Conservation (phyloP, 2,888 invertebrate genomes). For the Lottia scabra region DNA sequence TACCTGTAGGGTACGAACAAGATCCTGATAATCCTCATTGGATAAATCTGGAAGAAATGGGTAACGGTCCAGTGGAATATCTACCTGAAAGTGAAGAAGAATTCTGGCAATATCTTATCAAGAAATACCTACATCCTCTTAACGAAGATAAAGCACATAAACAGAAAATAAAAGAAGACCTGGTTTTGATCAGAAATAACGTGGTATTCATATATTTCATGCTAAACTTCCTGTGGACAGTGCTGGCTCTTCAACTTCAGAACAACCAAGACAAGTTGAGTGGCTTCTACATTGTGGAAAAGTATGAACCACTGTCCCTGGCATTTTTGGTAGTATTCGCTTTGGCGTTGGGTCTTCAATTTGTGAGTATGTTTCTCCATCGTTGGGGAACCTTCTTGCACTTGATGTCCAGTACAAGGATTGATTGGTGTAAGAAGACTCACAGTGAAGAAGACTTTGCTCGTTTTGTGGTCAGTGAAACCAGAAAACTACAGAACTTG, state of each 20-base stretch:
- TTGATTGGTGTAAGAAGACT: slow-evolving; percentile 57
- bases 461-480: slow-evolving; percentile 56
- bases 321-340: slow-evolving; percentile 58
- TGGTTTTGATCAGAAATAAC: slow-evolving; percentile 53
- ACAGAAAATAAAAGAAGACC: slow-evolving; percentile 52
- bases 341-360: slow-evolving; percentile 52
- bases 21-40: slow-evolving; percentile 90
- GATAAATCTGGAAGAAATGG: slow-evolving; percentile 90
- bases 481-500: slow-evolving; percentile 51
- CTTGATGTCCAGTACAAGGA: slow-evolving; percentile 58
- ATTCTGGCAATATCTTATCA: slow-evolving; percentile 95
- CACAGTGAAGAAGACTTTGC: slow-evolving; percentile 60
- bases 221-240: slow-evolving; percentile 98
- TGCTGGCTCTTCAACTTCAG: slow-evolving; percentile 98
- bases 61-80: slow-evolving; percentile 90
- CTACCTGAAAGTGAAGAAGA: slow-evolving; percentile 83
- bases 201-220: slow-evolving; percentile 76
- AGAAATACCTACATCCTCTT: slow-evolving; percentile 93
- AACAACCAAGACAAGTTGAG: slow-evolving; percentile 78
- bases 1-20: slow-evolving; percentile 71
- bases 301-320: slow-evolving; percentile 58
- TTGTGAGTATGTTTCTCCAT: slow-evolving; percentile 59
- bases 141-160: slow-evolving; percentile 85
- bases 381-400: slow-evolving; percentile 62
- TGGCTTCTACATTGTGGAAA: slow-evolving; percentile 70